A percentile compares a stretch with the other conserved stretches of the same genome.
These are phyloP conservation scores for Linurgus olivaceus DNA, from an alignment of 2,797 vertebrate genomes.

Conservation along the genomic window DNA sequence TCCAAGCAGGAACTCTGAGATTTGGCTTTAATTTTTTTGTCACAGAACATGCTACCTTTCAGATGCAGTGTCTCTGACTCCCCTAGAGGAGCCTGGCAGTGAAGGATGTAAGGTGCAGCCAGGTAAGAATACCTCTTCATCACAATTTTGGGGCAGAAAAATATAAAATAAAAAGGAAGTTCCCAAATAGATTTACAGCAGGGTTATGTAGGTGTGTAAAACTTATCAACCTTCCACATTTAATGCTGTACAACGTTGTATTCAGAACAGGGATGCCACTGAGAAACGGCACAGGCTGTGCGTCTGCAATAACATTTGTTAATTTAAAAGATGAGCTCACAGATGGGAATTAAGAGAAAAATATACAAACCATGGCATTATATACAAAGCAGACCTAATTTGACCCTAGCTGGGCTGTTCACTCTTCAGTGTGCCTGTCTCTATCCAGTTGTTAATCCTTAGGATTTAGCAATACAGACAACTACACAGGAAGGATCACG, in stretches of 20 bases:
- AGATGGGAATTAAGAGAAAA: constrained; percentile 41
- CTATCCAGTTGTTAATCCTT: constrained; percentile 35
- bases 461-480: constrained; percentile 34
- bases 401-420: constrained; percentile 20
- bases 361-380: background rate
- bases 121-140: background rate
- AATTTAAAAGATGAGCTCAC: background rate
- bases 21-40: background rate
- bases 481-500: constrained; percentile 9
- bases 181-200: background rate
- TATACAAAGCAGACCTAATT: constrained; percentile 31
- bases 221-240: background rate
- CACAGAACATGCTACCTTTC: background rate
- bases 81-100: background rate
- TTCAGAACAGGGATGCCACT: background rate
- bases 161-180: background rate
- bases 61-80: background rate
- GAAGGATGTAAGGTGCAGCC: background rate
- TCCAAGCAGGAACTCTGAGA: background rate
- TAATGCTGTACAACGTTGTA: background rate
- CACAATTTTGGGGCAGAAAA: background rate
- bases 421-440: constrained; percentile 5
- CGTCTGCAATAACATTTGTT: background rate
- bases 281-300: background rate
- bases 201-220: background rate